A percentile compares a stretch with the other conserved stretches of the same genome.
Evolutionary conservation across 2,797 vertebrate genomes (phyloP).

Genomic region (Tadarida brasiliensis): DNA sequence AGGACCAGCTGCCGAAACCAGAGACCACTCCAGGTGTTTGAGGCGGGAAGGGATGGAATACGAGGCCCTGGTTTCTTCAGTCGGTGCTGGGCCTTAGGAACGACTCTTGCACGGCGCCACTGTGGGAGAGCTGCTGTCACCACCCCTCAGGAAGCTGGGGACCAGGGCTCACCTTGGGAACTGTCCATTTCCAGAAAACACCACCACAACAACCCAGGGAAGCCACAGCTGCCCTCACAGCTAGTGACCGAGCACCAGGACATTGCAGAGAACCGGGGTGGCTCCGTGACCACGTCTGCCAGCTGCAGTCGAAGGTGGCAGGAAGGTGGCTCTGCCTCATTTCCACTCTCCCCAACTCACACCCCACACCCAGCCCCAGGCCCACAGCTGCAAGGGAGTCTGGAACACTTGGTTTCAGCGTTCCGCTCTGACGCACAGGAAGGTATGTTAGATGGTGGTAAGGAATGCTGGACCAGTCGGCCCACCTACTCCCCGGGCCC

Average conservation of each 20-base stretch:
- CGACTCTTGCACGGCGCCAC: neutral
- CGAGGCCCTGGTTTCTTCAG: neutral
- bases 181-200: neutral
- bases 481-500: neutral
- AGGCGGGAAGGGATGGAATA: neutral
- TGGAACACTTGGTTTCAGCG: neutral
- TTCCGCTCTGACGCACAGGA: neutral
- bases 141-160: neutral
- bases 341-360: neutral
- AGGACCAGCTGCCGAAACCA: neutral
- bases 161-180: neutral
- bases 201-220: neutral
- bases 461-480: neutral
- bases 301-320: neutral
- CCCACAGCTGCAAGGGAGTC: neutral
- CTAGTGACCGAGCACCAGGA: neutral
- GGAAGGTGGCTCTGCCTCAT: neutral
- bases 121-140: neutral
- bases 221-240: neutral
- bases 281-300: neutral
- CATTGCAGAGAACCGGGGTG: neutral
- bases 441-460: neutral
- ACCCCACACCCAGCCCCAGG: neutral
- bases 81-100: neutral
- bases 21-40: neutral